phyloP scores from a whole-genome alignment of 2,888 invertebrate species.

The Eurois occulta region DNA sequence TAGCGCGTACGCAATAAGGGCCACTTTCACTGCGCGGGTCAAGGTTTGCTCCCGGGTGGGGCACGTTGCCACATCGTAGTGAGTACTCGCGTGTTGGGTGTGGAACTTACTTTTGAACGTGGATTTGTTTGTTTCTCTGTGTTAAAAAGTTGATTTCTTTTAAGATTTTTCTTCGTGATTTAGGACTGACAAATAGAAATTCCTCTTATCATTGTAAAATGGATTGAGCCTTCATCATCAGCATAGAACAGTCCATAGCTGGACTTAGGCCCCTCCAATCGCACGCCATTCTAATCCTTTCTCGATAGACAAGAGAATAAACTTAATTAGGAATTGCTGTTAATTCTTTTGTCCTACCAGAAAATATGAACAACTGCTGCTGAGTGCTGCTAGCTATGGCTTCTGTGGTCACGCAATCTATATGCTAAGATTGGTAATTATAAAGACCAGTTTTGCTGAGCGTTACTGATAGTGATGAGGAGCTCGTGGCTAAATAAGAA shows the following conservation, averaged over 20 bases:
- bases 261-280: neutral
- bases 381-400: no score
- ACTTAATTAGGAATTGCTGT: neutral
- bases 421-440: neutral
- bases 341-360: neutral
- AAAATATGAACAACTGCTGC: neutral
- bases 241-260: neutral
- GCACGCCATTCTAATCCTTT: neutral
- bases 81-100: slow-evolving; percentile 14
- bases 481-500: no score
- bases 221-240: neutral
- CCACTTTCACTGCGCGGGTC: slow-evolving; percentile 67
- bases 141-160: neutral
- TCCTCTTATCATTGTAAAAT: neutral
- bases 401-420: neutral
- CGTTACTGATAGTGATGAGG: no score
- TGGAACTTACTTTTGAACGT: slow-evolving; percentile 17
- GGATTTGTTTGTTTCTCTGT: neutral
- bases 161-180: neutral
- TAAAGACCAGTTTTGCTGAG: neutral
- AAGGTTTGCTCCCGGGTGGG: slow-evolving; percentile 59
- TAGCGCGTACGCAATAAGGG: slow-evolving; percentile 60
- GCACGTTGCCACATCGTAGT: slow-evolving; percentile 50
- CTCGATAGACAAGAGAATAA: neutral
- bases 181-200: neutral